A percentile compares a stretch with the other conserved stretches of the same genome.
phyloP scores from a whole-genome alignment of 2,888 invertebrate genomes.

The Chaitophorus viminalis region DNA sequence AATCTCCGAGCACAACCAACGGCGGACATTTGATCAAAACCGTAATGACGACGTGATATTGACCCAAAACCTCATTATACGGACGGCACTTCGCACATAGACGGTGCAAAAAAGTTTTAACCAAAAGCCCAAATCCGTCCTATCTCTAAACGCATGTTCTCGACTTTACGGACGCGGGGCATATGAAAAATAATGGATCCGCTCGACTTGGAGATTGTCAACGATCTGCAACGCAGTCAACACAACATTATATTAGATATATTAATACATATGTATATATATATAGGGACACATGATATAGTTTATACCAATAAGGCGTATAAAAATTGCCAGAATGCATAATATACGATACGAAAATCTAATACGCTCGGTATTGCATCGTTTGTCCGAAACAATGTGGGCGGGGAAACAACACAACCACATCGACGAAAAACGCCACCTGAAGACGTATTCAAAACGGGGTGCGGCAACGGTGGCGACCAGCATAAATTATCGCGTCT shows the following conservation, averaged over 20 bases:
- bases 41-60: no score
- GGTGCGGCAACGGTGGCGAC: not conserved
- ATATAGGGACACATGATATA: no score
- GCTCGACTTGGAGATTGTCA: not conserved
- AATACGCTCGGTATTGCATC: not conserved
- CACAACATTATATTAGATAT: not conserved
- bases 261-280: no score
- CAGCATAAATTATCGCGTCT: not conserved
- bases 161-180: not conserved
- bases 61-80: no score
- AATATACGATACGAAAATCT: no score
- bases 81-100: no score
- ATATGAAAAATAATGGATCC: conserved; percentile 17
- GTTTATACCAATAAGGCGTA: not conserved
- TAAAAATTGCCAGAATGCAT: no score
- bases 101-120: not conserved
- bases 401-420: not conserved
- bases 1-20: no score
- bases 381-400: not conserved
- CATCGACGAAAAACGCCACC: not conserved
- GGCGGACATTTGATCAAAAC: no score
- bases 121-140: not conserved
- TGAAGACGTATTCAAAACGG: not conserved
- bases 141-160: not conserved
- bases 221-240: conserved; percentile 4